phyloP scores from a whole-genome alignment of 2,797 vertebrate genomes.

The Apogon hyalosoma region DNA sequence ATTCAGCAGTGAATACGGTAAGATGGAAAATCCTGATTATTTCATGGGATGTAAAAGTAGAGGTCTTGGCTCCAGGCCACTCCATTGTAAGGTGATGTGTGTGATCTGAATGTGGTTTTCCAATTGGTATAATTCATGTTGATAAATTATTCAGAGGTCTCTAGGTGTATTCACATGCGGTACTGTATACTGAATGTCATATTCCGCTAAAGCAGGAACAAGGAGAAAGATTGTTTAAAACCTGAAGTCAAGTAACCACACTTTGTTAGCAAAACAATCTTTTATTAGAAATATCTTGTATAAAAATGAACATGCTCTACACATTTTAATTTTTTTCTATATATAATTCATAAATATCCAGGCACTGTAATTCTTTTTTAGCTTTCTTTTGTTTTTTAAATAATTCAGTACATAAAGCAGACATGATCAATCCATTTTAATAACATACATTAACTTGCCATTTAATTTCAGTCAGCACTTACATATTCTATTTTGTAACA shows the following conservation, averaged over 20 bases:
- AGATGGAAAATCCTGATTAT: slow-evolving; percentile 31
- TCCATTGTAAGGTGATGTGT: slow-evolving; percentile 1
- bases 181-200: not conserved
- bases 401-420: slow-evolving; percentile 91
- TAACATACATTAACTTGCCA: slow-evolving; percentile 93
- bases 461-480: slow-evolving; percentile 92
- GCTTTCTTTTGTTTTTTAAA: slow-evolving; percentile 73
- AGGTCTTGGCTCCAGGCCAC: slow-evolving; percentile 9
- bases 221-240: not conserved
- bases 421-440: slow-evolving; percentile 90
- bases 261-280: slow-evolving; percentile 89
- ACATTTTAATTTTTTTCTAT: slow-evolving; percentile 84
- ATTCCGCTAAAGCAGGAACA: not conserved
- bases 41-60: slow-evolving; percentile 12
- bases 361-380: slow-evolving; percentile 92
- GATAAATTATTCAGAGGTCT: slow-evolving; percentile 10
- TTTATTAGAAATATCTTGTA: slow-evolving; percentile 98
- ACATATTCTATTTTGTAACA: slow-evolving; percentile 91
- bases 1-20: slow-evolving; percentile 29
- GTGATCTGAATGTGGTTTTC: slow-evolving; percentile 27
- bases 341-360: slow-evolving; percentile 95
- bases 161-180: not conserved
- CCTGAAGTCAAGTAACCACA: slow-evolving; percentile 27
- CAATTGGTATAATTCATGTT: slow-evolving; percentile 28
- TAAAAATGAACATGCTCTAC: slow-evolving; percentile 98